Evolutionary conservation across 2,113 vertebrate genomes (phyloP).

Genomic region (Cyphomyrus plagiostoma): DNA sequence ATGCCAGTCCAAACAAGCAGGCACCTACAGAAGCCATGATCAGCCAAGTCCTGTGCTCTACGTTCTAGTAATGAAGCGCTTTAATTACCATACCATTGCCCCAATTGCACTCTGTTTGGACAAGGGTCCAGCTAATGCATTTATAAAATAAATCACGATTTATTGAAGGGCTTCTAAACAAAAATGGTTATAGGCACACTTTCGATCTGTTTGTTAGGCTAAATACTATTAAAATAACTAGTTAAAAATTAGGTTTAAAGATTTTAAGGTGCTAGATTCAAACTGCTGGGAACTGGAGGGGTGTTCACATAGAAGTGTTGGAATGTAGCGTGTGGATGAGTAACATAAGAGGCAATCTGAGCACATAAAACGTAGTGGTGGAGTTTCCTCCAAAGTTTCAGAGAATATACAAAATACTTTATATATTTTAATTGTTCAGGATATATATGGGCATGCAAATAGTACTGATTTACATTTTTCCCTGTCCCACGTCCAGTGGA

Average conservation of each 20-base stretch:
- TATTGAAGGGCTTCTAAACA: constrained; percentile 15
- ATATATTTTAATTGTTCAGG: constrained; percentile 26
- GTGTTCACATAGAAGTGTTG: constrained; percentile 11
- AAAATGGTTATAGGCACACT: constrained; percentile 5
- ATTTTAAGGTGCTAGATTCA: constrained; percentile 24
- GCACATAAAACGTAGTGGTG: constrained; percentile 14
- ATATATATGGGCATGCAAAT: constrained; percentile 20
- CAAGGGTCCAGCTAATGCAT: constrained; percentile 17
- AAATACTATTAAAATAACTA: constrained; percentile 19
- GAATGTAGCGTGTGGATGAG: constrained; percentile 13
- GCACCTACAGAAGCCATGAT: constrained; percentile 19
- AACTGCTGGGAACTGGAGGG: constrained; percentile 11
- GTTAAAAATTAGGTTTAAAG: neutral
- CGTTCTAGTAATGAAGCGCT: constrained; percentile 22
- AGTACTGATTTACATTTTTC: constrained; percentile 15
- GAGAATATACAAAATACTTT: constrained; percentile 25
- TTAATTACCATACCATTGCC: constrained; percentile 12
- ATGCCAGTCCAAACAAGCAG: neutral
- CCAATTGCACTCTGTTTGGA: constrained; percentile 27
- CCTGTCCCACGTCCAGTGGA: neutral
- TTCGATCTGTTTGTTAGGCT: neutral
- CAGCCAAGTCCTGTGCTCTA: constrained; percentile 13
- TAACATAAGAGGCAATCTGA: constrained; percentile 8
- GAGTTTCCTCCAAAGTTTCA: constrained; percentile 24
- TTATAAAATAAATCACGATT: neutral